Evolutionary conservation across 1,140 invertebrate genomes (phyloP), one percentile per base, ranked within the genome.

Genomic region (Idris sp.): DNA sequence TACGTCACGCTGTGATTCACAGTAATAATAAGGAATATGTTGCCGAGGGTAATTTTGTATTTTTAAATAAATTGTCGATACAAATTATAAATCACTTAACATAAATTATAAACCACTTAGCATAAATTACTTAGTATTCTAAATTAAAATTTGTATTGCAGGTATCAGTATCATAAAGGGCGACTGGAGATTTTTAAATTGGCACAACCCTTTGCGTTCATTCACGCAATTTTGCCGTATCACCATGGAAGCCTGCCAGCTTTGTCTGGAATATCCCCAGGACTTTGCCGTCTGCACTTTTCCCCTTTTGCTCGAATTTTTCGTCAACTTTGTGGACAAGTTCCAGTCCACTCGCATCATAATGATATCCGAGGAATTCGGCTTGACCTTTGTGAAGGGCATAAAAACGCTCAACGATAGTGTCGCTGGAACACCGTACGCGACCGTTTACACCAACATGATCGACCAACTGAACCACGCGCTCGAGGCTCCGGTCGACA

Each of bases 1-100:
- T 83, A 8, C 68, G 76, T 1, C 79, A 85, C 31, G 38, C 82
- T n/a, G 78, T 86, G 3, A 11, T 81, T 11, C 65, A 54, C 16
- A 73, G 56, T 2, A 78, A 46, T 0, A 68, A 74, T 4, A n/a
- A 22, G 0, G 84, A 86, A 15, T 83, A 40, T 26, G 41, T 56
- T 31, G 31, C 15, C 4, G 16, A 49, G 33, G 64, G 44, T 51
- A 48, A 35, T 31, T 38, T 56, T 26, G 22, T n/a, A n/a, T n/a
- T n/a, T n/a, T n/a, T n/a, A n/a, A n/a, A n/a, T n/a, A n/a, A n/a
- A n/a, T n/a, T n/a, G n/a, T n/a, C n/a, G n/a, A n/a, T n/a, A n/a
- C n/a, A n/a, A n/a, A n/a, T n/a, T n/a, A n/a, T n/a, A n/a, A n/a
- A n/a, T n/a, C n/a, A n/a, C n/a, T n/a, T n/a, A 25, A 25, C 8